phyloP scores from a whole-genome alignment of 2,113 vertebrate genomes.

The Crypturellus undulatus region DNA sequence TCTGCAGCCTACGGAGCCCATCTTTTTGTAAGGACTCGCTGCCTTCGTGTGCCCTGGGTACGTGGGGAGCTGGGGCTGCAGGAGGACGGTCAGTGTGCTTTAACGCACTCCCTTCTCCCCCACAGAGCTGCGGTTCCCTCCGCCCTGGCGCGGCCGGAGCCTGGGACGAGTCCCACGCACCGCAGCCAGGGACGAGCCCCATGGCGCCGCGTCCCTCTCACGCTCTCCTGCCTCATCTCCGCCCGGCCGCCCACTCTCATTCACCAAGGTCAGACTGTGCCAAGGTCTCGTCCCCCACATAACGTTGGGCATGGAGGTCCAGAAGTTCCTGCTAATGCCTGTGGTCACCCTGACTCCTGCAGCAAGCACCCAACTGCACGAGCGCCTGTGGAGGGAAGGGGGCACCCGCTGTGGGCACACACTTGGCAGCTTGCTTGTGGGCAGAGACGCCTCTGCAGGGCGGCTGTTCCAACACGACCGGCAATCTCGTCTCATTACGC shows the following conservation, averaged over 20 bases:
- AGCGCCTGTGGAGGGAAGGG: constrained; percentile 74
- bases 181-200: constrained; percentile 10
- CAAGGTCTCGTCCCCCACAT: constrained; percentile 42
- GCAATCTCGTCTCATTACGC: constrained; percentile 75
- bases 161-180: constrained; percentile 48
- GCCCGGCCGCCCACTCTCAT: constrained; percentile 26
- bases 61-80: constrained; percentile 61
- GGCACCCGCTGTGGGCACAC: constrained; percentile 76
- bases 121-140: constrained; percentile 35
- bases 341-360: constrained; percentile 84
- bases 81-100: constrained; percentile 64
- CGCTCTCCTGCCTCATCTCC: constrained; percentile 18
- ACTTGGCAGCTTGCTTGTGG: constrained; percentile 68
- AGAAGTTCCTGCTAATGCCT: constrained; percentile 80
- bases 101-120: constrained; percentile 64
- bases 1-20: constrained; percentile 72
- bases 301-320: constrained; percentile 48
- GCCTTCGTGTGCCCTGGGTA: constrained; percentile 73
- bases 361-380: constrained; percentile 71
- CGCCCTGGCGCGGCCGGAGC: constrained; percentile 28
- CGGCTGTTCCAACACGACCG: constrained; percentile 78
- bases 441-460: constrained; percentile 73
- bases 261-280: constrained; percentile 70
- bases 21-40: constrained; percentile 73
- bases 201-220: not conserved